phyloP scores from a whole-genome alignment of 1,140 invertebrate genomes.

The Lysiphlebus fabarum region DNA sequence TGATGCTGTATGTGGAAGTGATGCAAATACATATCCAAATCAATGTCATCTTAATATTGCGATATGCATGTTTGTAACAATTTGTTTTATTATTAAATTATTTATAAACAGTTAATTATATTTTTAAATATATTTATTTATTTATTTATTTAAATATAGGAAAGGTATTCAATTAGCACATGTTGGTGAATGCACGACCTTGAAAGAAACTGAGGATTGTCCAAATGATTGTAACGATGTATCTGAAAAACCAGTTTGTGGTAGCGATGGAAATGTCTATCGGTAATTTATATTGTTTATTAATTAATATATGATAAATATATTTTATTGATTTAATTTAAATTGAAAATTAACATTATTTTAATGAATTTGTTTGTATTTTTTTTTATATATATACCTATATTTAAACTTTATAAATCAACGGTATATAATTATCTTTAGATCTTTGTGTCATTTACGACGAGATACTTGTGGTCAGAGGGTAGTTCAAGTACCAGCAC shows the following conservation, averaged over 20 bases:
- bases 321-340: no score
- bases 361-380: background rate
- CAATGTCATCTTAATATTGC: constrained; percentile 78
- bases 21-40: constrained; percentile 78
- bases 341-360: no score
- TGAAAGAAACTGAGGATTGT: constrained; percentile 69
- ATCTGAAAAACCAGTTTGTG: constrained; percentile 77
- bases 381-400: background rate
- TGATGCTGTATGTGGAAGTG: constrained; percentile 80
- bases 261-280: constrained; percentile 89
- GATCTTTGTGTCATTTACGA: constrained; percentile 84
- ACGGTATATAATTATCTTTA: constrained; percentile 37
- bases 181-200: constrained; percentile 76
- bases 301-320: no score
- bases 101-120: background rate
- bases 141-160: constrained; percentile 54
- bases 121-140: constrained; percentile 12
- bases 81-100: background rate
- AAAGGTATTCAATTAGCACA: constrained; percentile 82
- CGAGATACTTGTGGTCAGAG: constrained; percentile 79
- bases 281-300: constrained; percentile 57
- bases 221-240: constrained; percentile 68
- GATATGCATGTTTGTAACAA: constrained; percentile 70
- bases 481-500: constrained; percentile 73
- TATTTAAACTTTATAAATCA: background rate